Evolutionary conservation across 2,797 vertebrate species (phyloP).

Genomic region (Antrozous pallidus): DNA sequence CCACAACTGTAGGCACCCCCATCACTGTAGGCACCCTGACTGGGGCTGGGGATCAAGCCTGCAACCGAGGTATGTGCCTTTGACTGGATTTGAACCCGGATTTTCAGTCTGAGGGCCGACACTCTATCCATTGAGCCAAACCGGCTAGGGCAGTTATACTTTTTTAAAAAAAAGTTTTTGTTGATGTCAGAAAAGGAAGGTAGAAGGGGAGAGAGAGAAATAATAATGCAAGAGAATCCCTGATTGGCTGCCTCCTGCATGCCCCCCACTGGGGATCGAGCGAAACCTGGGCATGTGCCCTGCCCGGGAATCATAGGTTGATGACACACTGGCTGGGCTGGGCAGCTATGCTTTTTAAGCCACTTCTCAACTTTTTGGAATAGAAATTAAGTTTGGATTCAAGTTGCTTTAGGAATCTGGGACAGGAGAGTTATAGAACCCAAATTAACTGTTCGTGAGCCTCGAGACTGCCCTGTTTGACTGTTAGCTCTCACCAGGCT

Average conservation of each 20-base stretch:
- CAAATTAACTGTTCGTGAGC: not conserved
- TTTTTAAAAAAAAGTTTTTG: too few species aligned
- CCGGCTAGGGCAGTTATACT: too few species aligned
- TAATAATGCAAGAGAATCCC: too few species aligned
- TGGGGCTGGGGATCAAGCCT: not conserved
- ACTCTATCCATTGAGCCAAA: not conserved
- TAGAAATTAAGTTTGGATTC: not conserved
- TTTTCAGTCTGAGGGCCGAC: not conserved
- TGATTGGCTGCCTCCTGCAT: too few species aligned
- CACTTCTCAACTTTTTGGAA: not conserved
- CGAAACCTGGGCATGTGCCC: too few species aligned
- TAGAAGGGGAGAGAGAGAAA: too few species aligned
- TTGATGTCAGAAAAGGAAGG: too few species aligned
- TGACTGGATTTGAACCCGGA: not conserved
- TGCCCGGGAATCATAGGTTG: too few species aligned
- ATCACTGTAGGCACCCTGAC: too few species aligned
- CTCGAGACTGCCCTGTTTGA: fast-evolving
- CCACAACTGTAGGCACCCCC: too few species aligned
- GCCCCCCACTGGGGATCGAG: too few species aligned
- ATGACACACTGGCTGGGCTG: not conserved
- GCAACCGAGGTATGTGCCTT: not conserved
- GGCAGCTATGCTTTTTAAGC: not conserved
- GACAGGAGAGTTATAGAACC: too few species aligned
- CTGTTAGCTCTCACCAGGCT: not conserved
- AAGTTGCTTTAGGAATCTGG: not conserved